Evolutionary conservation across 1,140 invertebrate genomes (phyloP).

Genomic region (Drosophila jambulina): DNA sequence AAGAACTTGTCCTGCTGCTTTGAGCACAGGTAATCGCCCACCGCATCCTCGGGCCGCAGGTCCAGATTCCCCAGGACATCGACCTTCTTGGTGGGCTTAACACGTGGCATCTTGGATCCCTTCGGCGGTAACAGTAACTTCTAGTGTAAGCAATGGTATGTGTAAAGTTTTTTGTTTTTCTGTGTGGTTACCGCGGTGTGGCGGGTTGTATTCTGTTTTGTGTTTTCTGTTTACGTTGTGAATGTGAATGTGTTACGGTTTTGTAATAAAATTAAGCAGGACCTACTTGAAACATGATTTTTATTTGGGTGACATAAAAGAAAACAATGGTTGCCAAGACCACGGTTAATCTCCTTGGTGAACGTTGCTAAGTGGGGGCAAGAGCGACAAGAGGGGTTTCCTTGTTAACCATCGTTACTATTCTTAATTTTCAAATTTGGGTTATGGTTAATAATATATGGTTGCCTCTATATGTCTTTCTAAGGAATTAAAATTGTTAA

Average conservation of each 20-base stretch:
- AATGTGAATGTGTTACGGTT: slow-evolving; percentile 17
- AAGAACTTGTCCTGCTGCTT: slow-evolving; percentile 76
- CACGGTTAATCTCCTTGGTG: slow-evolving; percentile 12
- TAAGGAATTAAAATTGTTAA: too few relatives aligned
- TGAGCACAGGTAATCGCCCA: slow-evolving; percentile 69
- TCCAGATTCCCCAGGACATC: slow-evolving; percentile 83
- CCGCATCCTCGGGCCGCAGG: slow-evolving; percentile 75
- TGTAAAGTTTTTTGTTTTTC: neutral
- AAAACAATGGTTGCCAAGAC: slow-evolving; percentile 43
- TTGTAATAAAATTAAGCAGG: slow-evolving; percentile 41
- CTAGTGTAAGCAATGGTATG: neutral
- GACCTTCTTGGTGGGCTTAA: slow-evolving; percentile 75
- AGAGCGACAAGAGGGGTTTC: neutral
- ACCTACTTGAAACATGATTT: slow-evolving; percentile 53
- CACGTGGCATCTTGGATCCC: slow-evolving; percentile 71
- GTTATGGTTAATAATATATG: neutral
- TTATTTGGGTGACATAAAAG: slow-evolving; percentile 20
- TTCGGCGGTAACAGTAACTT: slow-evolving; percentile 12
- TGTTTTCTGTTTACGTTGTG: slow-evolving; percentile 23
- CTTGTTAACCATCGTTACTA: neutral
- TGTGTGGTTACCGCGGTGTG: slow-evolving; percentile 9
- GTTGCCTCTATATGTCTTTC: neutral
- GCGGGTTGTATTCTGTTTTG: neutral
- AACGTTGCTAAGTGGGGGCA: neutral
- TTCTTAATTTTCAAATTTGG: neutral